Percentiles rank a stretch among this genome's conserved stretches.
Evolutionary conservation across 2,888 invertebrate genomes (phyloP).

Genomic region (Orchesella flavescens): DNA sequence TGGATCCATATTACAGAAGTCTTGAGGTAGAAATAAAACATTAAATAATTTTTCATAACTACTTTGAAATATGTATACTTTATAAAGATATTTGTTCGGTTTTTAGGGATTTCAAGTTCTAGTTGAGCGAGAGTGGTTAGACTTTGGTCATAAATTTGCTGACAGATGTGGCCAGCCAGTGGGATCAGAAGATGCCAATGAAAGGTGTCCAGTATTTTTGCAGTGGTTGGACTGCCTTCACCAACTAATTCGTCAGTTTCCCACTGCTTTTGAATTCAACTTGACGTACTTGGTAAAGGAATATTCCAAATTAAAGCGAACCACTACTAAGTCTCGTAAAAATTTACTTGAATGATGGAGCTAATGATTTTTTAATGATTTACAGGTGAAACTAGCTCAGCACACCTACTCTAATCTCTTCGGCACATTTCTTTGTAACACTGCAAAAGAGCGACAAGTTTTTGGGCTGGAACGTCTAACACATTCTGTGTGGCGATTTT

Average conservation of each 20-base stretch:
- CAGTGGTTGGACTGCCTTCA: conserved; percentile 98
- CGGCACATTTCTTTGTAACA: conserved; percentile 96
- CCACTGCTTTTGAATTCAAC: conserved; percentile 96
- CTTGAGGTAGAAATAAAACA: conserved; percentile 83
- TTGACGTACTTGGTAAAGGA: conserved; percentile 88
- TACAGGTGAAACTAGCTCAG: conserved; percentile 92
- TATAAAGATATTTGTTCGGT: neutral
- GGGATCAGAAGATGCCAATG: conserved; percentile 90
- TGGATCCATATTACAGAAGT: conserved; percentile 96
- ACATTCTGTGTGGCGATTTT: conserved; percentile 91
- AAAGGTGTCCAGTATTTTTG: conserved; percentile 96
- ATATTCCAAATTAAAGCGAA: neutral
- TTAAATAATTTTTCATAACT: neutral
- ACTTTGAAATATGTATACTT: neutral
- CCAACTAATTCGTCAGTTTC: conserved; percentile 90
- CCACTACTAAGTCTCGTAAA: too few relatives aligned
- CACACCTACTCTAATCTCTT: conserved; percentile 97
- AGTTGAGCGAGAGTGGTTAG: conserved; percentile 96
- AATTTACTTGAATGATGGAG: too few relatives aligned
- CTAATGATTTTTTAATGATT: neutral
- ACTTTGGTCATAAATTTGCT: conserved; percentile 98
- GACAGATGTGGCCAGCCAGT: conserved; percentile 86
- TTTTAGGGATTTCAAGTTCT: conserved; percentile 91
- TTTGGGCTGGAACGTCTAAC: conserved; percentile 81
- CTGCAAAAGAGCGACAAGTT: conserved; percentile 82